A percentile compares a stretch with the other conserved stretches of the same genome.
Evolutionary conservation across 2,113 vertebrate species (phyloP).

Genomic region (Lichenostomus cassidix): DNA sequence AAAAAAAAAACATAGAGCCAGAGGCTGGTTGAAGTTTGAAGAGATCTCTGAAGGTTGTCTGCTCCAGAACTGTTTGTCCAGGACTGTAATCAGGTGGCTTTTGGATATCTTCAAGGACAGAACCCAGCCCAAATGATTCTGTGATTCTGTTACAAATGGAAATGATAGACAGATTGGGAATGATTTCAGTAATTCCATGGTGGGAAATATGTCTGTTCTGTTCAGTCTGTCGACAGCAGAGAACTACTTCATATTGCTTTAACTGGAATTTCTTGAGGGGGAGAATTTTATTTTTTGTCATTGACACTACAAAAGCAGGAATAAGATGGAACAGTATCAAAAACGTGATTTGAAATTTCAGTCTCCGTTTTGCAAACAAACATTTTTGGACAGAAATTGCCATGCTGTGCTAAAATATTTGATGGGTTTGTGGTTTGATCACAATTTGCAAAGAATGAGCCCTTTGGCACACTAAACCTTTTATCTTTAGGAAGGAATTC

Average conservation of each 20-base stretch:
- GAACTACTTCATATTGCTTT: background rate
- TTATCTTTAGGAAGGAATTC: background rate
- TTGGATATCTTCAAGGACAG: background rate
- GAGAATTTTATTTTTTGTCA: background rate
- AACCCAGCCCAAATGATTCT: background rate
- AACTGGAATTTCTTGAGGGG: background rate
- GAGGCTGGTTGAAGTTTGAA: background rate
- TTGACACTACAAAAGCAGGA: background rate
- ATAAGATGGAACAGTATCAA: background rate
- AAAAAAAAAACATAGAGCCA: background rate
- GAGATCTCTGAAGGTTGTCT: background rate
- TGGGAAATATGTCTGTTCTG: background rate
- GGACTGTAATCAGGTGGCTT: background rate
- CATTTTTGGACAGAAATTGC: background rate
- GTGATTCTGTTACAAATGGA: background rate
- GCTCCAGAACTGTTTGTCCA: background rate
- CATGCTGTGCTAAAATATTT: background rate
- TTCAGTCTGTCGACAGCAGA: background rate
- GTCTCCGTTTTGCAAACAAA: background rate
- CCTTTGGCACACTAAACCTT: background rate
- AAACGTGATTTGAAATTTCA: background rate
- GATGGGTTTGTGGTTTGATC: background rate
- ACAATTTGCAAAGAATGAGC: background rate
- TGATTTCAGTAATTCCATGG: background rate
- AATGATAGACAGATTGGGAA: background rate